Evolutionary conservation across 2,113 vertebrate species (phyloP), one percentile per base, ranked within the genome.

Genomic region (Lanius ludovicianus): DNA sequence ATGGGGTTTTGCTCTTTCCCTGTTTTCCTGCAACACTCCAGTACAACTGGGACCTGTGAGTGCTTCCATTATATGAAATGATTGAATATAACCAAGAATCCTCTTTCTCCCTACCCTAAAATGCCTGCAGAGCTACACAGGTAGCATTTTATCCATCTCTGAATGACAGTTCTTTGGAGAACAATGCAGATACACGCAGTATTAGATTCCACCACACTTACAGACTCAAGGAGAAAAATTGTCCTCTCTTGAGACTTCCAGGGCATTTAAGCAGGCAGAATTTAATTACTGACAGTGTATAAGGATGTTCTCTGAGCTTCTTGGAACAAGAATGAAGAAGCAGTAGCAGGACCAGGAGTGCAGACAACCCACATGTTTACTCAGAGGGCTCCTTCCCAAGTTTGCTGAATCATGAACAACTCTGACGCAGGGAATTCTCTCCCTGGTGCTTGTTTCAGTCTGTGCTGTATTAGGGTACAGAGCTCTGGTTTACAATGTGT

Each of bases 381-480:
- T 81, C 76, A 60, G 83, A 96, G 76, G 88, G 73, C 83, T 93
- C 44, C 86, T 94, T 84, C 92, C 79, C 90, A 90, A 78, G 78
- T 96, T 81, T 97, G 96, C 96, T 97, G 96, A 95, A 84, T 97
- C 95, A 96, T 86, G 93, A 95, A 75, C 88, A 90, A 55, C 68
- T 82, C 60, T 68, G 92, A 91, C 0, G 27, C 59, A 91, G 88
- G 88, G 90, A 93, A 93, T 92, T 92, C 96, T 96, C 79, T 96
- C 71, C n/a, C 64, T 50, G 39, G 19, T 67, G 82, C 71, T 70
- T 74, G 35, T 76, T 85, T 76, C 37, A 3, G 41, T 93, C 65
- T 50, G 53, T 76, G 83, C 88, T 82, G 47, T 56, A 27, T 68
- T 87, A 79, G 65, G 19, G 21, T 46, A 74, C 60, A 91, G 63